These are phyloP conservation scores for Phymatocera aterrima DNA, from an alignment of 2,888 invertebrate genomes.

Conservation along the genomic window DNA sequence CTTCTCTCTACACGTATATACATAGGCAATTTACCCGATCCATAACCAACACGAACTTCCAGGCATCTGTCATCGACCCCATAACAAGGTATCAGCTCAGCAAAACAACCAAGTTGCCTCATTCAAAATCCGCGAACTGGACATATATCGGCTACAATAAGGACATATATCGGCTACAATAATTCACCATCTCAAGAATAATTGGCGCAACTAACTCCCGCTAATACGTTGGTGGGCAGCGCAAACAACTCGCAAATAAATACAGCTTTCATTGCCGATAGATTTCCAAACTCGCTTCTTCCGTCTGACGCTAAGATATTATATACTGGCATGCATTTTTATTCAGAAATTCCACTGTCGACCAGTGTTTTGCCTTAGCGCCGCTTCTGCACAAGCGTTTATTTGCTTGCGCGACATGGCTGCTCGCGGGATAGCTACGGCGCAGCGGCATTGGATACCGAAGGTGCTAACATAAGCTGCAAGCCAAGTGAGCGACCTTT, in stretches of 20 bases:
- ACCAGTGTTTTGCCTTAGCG: neutral
- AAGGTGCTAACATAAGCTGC: slow-evolving; percentile 34
- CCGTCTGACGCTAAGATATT: neutral
- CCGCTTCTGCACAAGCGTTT: neutral
- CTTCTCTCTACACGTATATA: neutral
- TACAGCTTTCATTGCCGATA: neutral
- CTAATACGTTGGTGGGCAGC: neutral
- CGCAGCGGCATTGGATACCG: neutral
- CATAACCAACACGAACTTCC: neutral
- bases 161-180: neutral
- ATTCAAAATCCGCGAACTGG: neutral
- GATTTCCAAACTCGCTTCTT: neutral
- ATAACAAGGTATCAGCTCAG: neutral
- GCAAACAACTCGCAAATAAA: neutral
- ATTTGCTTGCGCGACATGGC: slow-evolving; percentile 14
- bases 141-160: neutral
- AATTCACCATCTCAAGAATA: neutral
- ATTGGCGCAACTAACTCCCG: neutral
- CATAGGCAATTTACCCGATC: neutral
- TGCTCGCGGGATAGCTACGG: neutral
- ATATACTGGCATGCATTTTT: neutral
- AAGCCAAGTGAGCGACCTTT: slow-evolving; percentile 35
- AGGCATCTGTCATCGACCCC: slow-evolving; percentile 11
- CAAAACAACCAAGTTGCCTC: neutral
- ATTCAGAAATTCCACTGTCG: neutral